Base-by-base conservation (phyloP, 2,888 invertebrate species). In the Phengaris alcon region DNA sequence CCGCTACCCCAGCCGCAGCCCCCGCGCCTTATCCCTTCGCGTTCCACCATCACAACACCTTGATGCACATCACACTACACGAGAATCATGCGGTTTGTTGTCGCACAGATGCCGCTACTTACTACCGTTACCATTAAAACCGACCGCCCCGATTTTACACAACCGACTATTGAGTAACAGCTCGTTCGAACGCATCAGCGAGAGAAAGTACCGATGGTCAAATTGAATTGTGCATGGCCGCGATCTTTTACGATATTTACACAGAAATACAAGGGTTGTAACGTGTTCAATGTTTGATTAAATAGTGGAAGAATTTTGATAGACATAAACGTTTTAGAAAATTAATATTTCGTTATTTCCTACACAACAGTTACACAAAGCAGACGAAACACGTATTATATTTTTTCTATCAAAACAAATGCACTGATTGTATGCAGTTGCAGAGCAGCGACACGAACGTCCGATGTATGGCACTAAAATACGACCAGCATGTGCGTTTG, bases 1-100 rank as follows among this genome's bases (percentile, higher is more conserved):
- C 93, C 93, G 77, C 92, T 90, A 79, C 93, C 91, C 88, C 93
- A 91, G 83, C 91, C 87, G 79, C 91, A 90, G 70, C 88, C 87
- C 79, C 91, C 91, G 77, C 92, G 90, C 79, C 92, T 83, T 88
- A 88, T 88, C n/a, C 88, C 88, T 75, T 90, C 91, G 68, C 90
- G 86, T 81, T 89, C 90, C 84, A 92, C 91, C 90, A 90, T 91
- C 88, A 90, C 88, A 83, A 82, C 79, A 84, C 86, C 81, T 73
- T 75, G 74, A 81, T 81, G 80, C 87, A 89, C 90, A 88, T 88
- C 82, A 88, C 88, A 87, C 77, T 77, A 77, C 81, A 82, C 81
- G 77, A 76, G 83, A 82, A 81, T 79, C 76, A 79, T 80, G 81
- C 80, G 79, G 75, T 76, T 77, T 74, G 77, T 80, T 78, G 77